phyloP scores from a whole-genome alignment of 1,140 invertebrate species.

The Scaptomyza pallida region DNA sequence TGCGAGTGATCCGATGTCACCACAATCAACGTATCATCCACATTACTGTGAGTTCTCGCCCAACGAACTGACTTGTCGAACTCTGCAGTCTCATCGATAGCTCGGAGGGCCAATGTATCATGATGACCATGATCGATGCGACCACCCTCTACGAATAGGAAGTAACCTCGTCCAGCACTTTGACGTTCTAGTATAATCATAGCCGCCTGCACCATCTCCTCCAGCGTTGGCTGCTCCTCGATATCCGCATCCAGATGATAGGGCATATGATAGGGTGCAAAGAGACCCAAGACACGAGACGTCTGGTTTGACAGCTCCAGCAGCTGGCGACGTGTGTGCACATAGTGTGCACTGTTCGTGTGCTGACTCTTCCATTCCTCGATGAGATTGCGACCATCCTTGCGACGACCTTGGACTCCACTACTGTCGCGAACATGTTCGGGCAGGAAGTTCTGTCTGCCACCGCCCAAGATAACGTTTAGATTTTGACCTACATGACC shows the following conservation, averaged over 20 bases:
- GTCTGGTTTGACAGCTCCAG: slow-evolving; percentile 82
- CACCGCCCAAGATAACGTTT: slow-evolving; percentile 91
- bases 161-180: slow-evolving; percentile 90
- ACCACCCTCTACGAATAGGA: slow-evolving; percentile 88
- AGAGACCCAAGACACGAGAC: slow-evolving; percentile 85
- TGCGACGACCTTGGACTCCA: slow-evolving; percentile 84
- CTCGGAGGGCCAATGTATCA: slow-evolving; percentile 86
- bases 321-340: slow-evolving; percentile 87
- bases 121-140: slow-evolving; percentile 91
- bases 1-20: slow-evolving; percentile 90
- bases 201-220: slow-evolving; percentile 90
- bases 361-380: slow-evolving; percentile 87
- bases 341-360: slow-evolving; percentile 85
- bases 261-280: slow-evolving; percentile 85
- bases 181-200: slow-evolving; percentile 88
- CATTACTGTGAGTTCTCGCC: slow-evolving; percentile 86
- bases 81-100: slow-evolving; percentile 89
- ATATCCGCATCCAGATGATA: slow-evolving; percentile 86
- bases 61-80: slow-evolving; percentile 88
- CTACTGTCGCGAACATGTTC: slow-evolving; percentile 67
- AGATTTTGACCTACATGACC: slow-evolving; percentile 87
- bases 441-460: slow-evolving; percentile 89
- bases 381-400: slow-evolving; percentile 89
- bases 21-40: slow-evolving; percentile 88
- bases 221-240: slow-evolving; percentile 88